phyloP scores from a whole-genome alignment of 2,888 invertebrate species.

The Eudasyphora cyanicolor region DNA sequence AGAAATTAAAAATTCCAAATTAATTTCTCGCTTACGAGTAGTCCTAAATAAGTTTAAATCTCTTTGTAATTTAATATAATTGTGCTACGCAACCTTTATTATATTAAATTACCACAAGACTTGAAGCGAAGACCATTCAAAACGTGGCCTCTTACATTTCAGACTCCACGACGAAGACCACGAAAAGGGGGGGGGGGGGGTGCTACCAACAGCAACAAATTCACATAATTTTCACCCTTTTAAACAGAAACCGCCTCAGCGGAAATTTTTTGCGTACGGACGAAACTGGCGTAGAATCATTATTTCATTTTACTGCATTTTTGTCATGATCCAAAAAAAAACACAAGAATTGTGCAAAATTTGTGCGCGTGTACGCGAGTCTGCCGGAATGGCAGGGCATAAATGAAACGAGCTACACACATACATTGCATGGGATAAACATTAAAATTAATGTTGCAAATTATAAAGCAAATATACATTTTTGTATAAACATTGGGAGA shows the following conservation, averaged over 20 bases:
- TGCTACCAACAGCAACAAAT: neutral
- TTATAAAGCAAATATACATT: slow-evolving; percentile 61
- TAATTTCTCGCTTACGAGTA: too few relatives aligned
- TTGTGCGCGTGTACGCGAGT: neutral
- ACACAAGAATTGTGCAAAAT: neutral
- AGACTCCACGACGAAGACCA: too few relatives aligned
- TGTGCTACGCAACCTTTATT: neutral
- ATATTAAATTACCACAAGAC: neutral
- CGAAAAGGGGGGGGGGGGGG: too few relatives aligned
- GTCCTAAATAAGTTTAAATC: too few relatives aligned
- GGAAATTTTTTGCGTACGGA: neutral
- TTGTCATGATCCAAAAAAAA: neutral
- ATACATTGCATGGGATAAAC: slow-evolving; percentile 25
- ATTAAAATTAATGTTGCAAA: slow-evolving; percentile 67
- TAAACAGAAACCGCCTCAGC: too few relatives aligned
- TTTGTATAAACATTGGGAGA: slow-evolving; percentile 37
- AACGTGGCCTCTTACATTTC: neutral
- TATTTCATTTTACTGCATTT: slow-evolving; percentile 11
- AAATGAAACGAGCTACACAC: neutral
- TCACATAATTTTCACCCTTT: neutral
- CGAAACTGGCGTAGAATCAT: neutral
- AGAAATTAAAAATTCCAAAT: too few relatives aligned
- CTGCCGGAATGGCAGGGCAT: neutral
- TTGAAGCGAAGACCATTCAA: neutral
- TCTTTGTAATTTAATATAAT: neutral